A percentile compares a stretch with the other conserved stretches of the same genome.
These are phyloP conservation scores for Podarcis siculus DNA, from an alignment of 2,797 vertebrate genomes.

Conservation along the genomic window DNA sequence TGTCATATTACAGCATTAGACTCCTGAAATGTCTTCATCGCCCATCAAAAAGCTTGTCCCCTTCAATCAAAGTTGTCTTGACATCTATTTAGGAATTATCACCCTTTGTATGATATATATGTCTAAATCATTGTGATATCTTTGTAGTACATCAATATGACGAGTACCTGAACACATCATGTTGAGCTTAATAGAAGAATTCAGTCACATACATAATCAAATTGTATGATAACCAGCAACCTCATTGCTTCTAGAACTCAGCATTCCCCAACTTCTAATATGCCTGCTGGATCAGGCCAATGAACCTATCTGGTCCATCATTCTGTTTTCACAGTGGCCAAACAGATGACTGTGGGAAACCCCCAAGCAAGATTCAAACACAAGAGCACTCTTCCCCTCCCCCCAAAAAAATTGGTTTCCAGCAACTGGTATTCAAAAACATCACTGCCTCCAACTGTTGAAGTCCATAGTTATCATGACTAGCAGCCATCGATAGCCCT, in stretches of 20 bases:
- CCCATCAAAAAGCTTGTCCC: neutral
- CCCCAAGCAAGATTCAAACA: too few species aligned
- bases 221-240: neutral
- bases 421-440: too few species aligned
- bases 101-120: neutral
- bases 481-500: too few species aligned
- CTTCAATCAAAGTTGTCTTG: neutral
- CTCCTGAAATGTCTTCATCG: neutral
- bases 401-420: too few species aligned
- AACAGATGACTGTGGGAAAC: too few species aligned
- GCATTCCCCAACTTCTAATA: neutral
- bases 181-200: neutral
- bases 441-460: too few species aligned
- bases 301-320: too few species aligned
- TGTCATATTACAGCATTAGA: neutral
- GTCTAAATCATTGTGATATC: neutral
- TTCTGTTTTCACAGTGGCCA: too few species aligned
- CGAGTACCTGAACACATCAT: neutral
- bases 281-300: too few species aligned
- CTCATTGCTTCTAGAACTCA: neutral
- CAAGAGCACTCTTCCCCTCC: too few species aligned
- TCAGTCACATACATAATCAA: neutral
- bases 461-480: too few species aligned
- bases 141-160: neutral
- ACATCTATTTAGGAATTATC: neutral